Evolutionary conservation across 2,797 vertebrate species (phyloP).

Genomic region (Salarias fasciatus): DNA sequence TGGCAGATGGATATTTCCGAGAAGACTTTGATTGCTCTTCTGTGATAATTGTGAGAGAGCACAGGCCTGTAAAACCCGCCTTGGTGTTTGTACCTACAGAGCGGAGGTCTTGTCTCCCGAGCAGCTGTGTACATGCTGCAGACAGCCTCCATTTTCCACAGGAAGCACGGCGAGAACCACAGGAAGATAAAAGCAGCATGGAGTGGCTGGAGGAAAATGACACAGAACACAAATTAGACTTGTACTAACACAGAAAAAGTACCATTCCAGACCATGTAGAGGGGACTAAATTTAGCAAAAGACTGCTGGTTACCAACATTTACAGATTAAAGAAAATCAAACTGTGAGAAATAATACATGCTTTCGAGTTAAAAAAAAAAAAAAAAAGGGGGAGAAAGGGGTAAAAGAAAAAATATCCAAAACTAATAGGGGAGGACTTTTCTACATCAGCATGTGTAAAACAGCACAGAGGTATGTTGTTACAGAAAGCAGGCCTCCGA

Average conservation of each 20-base stretch:
- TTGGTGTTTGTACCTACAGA: conserved; percentile 73
- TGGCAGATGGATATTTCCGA: conserved; percentile 66
- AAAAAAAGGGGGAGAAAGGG: neutral
- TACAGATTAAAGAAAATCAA: conserved; percentile 6
- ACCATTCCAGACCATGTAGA: neutral
- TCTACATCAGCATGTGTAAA: neutral
- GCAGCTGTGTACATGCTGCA: conserved; percentile 78
- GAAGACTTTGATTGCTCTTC: conserved; percentile 72
- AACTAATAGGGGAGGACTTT: neutral
- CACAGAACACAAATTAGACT: conserved; percentile 36
- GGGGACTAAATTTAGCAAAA: conserved; percentile 1
- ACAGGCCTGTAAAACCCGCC: conserved; percentile 61
- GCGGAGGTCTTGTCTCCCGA: conserved; percentile 68
- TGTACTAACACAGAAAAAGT: conserved; percentile 17
- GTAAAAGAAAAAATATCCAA: neutral
- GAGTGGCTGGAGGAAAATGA: conserved; percentile 54
- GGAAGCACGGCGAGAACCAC: conserved; percentile 69
- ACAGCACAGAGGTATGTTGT: neutral
- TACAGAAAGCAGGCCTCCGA: conserved; percentile 15
- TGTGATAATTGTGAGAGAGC: conserved; percentile 65
- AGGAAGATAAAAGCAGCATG: conserved; percentile 63
- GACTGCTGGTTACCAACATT: too few species aligned
- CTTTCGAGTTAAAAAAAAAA: neutral
- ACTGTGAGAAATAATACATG: neutral
- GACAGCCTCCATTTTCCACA: conserved; percentile 72